Evolutionary conservation across 2,797 vertebrate genomes (phyloP).

Genomic region (Megaceryle alcyon): DNA sequence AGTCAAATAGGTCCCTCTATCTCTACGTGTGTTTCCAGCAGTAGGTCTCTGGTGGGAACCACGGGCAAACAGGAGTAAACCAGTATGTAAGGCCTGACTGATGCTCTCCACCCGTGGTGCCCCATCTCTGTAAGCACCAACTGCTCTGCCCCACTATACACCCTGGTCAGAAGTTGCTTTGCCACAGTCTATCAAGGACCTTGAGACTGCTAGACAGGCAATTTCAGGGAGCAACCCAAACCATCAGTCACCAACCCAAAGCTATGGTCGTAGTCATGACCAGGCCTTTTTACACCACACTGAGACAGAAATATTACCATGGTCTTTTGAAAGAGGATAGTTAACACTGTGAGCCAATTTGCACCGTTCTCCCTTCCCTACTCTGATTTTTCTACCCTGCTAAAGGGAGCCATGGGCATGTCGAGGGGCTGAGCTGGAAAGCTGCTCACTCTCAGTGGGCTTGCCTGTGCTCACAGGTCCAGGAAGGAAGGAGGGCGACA

Average conservation of each 20-base stretch:
- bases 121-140: background rate
- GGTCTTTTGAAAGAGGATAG: background rate
- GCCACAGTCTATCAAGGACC: background rate
- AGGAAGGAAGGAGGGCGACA: background rate
- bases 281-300: background rate
- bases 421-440: background rate
- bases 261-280: background rate
- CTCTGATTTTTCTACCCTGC: background rate
- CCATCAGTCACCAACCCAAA: background rate
- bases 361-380: background rate
- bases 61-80: background rate
- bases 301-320: background rate
- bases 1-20: background rate
- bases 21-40: background rate
- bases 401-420: background rate
- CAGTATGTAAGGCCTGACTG: background rate
- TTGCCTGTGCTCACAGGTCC: background rate
- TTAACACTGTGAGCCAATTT: background rate
- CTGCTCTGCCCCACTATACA: background rate
- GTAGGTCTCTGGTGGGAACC: background rate
- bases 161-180: background rate
- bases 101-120: background rate
- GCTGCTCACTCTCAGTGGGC: fast-evolving
- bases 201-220: background rate
- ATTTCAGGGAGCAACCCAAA: background rate